phyloP scores from a whole-genome alignment of 2,888 invertebrate species.

The Lithodes maja region DNA sequence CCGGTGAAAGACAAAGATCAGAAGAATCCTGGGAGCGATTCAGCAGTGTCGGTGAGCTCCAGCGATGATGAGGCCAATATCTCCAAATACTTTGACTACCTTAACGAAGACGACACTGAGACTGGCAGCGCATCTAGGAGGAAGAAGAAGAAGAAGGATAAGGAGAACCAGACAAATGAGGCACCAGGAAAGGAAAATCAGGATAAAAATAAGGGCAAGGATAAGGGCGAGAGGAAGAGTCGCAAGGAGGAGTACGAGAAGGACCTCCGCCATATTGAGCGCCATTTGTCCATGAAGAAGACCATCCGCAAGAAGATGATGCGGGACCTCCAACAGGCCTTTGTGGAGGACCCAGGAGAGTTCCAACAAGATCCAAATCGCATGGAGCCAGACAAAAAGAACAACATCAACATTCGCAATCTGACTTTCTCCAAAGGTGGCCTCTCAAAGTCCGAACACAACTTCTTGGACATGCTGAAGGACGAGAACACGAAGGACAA shows the following conservation, averaged over 20 bases:
- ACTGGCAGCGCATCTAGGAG: slow-evolving; percentile 50
- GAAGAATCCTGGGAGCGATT: slow-evolving; percentile 69
- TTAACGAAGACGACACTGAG: slow-evolving; percentile 64
- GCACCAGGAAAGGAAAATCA: slow-evolving; percentile 27
- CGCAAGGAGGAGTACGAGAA: slow-evolving; percentile 79
- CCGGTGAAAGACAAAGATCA: slow-evolving; percentile 57
- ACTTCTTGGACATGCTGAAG: slow-evolving; percentile 82
- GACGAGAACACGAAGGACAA: slow-evolving; percentile 78
- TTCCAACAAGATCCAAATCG: slow-evolving; percentile 82
- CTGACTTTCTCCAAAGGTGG: slow-evolving; percentile 79
- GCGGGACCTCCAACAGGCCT: slow-evolving; percentile 84
- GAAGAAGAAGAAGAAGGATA: slow-evolving; percentile 66
- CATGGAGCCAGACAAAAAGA: slow-evolving; percentile 80
- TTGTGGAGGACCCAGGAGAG: slow-evolving; percentile 78
- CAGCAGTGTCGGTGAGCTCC: slow-evolving; percentile 67
- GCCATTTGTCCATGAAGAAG: slow-evolving; percentile 91
- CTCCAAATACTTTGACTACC: slow-evolving; percentile 70
- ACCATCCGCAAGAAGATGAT: slow-evolving; percentile 90
- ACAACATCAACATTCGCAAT: slow-evolving; percentile 82
- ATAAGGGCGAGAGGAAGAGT: slow-evolving; percentile 74
- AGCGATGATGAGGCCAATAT: slow-evolving; percentile 68
- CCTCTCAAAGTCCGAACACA: slow-evolving; percentile 77
- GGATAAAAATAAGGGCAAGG: slow-evolving; percentile 66
- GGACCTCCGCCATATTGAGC: slow-evolving; percentile 83
- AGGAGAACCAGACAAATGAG: slow-evolving; percentile 40